Evolutionary conservation across 2,888 invertebrate species (phyloP).

Genomic region (Acleris emargana): DNA sequence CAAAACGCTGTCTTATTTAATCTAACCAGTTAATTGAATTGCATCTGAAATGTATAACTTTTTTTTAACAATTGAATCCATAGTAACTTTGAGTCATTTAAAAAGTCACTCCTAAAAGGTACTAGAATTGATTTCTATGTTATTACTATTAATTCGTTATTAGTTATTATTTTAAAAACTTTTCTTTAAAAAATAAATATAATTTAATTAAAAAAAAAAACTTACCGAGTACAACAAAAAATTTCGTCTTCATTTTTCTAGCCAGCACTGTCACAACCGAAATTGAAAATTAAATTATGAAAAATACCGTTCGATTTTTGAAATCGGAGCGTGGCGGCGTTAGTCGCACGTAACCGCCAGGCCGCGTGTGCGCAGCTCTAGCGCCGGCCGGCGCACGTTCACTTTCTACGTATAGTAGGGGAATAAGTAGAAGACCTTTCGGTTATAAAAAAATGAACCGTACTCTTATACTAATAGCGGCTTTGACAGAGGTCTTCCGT

Average conservation of each 20-base stretch:
- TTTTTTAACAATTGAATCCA: too few species aligned
- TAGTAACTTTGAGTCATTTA: too few species aligned
- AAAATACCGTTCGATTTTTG: conserved; percentile 46
- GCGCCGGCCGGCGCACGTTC: conserved; percentile 62
- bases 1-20: too few species aligned
- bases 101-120: too few species aligned
- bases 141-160: not conserved
- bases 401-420: conserved; percentile 65
- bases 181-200: too few species aligned
- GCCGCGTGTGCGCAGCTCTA: conserved; percentile 68
- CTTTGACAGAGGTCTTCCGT: too few species aligned
- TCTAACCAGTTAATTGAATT: not conserved
- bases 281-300: conserved; percentile 39
- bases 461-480: too few species aligned
- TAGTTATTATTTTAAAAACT: not conserved
- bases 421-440: too few species aligned
- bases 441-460: too few species aligned
- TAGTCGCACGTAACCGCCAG: conserved; percentile 67
- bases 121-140: too few species aligned
- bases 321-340: conserved; percentile 64
- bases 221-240: conserved; percentile 72
- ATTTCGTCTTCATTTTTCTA: conserved; percentile 62
- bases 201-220: conserved; percentile 43
- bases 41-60: too few species aligned
- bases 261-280: conserved; percentile 66